A percentile compares a stretch with the other conserved stretches of the same genome.
These are phyloP conservation scores for Galeopsomyia nigrocyanea DNA, from an alignment of 2,888 invertebrate species.

Conservation along the genomic window DNA sequence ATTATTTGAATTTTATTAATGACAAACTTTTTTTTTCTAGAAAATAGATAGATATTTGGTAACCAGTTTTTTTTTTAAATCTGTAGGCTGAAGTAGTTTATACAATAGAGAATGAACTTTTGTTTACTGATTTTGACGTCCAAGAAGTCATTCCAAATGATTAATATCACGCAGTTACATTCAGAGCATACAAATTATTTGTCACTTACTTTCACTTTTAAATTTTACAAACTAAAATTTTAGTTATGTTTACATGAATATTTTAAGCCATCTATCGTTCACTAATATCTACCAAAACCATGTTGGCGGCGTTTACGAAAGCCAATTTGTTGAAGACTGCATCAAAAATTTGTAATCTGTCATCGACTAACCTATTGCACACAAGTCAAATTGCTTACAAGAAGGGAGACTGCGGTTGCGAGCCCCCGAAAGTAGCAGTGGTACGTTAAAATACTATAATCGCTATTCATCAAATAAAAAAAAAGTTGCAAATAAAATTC, in stretches of 20 bases:
- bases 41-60: too few relatives aligned
- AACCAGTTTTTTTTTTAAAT: too few relatives aligned
- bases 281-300: conserved; percentile 5
- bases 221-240: too few relatives aligned
- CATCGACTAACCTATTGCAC: conserved; percentile 45
- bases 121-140: too few relatives aligned
- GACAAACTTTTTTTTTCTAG: too few relatives aligned
- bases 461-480: neutral
- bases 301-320: neutral
- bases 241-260: too few relatives aligned
- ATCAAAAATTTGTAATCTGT: neutral
- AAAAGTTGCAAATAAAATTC: neutral
- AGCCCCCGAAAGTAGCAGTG: conserved; percentile 51
- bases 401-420: conserved; percentile 41
- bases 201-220: too few relatives aligned
- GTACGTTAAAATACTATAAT: conserved; percentile 33
- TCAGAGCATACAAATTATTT: too few relatives aligned
- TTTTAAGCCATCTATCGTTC: neutral
- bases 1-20: neutral
- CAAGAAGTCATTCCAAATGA: too few relatives aligned
- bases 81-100: too few relatives aligned
- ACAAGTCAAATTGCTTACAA: conserved; percentile 39
- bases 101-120: too few relatives aligned
- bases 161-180: too few relatives aligned
- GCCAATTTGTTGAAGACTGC: conserved; percentile 5